Evolutionary conservation across 1,140 invertebrate species (phyloP), one percentile per base, ranked within the genome.

Genomic region (Melipona quadrifasciata): DNA sequence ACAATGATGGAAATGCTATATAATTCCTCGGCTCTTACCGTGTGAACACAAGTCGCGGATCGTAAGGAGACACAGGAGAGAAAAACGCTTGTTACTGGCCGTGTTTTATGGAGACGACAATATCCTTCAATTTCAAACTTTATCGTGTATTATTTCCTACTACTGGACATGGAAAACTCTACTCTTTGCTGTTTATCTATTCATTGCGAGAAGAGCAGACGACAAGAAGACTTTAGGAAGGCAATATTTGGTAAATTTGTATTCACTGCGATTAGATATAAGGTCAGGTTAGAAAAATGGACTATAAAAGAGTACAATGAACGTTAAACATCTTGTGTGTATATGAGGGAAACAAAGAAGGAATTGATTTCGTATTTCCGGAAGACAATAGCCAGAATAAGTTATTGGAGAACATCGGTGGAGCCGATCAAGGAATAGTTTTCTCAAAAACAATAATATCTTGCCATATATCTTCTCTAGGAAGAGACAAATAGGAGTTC

Each of bases 61-160:
- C 87, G 80, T 79, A 84, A 80, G 75, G 77, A 84, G 87, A 89
- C 55, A 86, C 67, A 71, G 68, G 64, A 72, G 76, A 71, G 67
- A 83, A 84, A 78, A 67, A 34, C 12, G 1, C 65, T 34, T 51
- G 58, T 67, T 61, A 71, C 16, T 51, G 67, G 31, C 76, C 67
- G 57, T 79, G 67, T 61, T 64, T 31, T 14, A 27, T n/a, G 67
- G 47, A 47, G 82, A 77, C 24, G 31, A 79, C n/a, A 39, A 53
- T 39, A 39, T 6, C 6, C 39, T 6, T 39, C 39, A 73, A 10
- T 10, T 19, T 47, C 61, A 12, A 17, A 39, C 21, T 21, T 58
- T n/a, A 10, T 31, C 31, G 31, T 31, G 31, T 27, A 39, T 68
- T 12, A 67, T 31, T 67, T 34, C 65, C 65, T 34, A 67, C 6